Evolutionary conservation across 2,888 invertebrate species (phyloP).

Genomic region (Microplitis deprimator): DNA sequence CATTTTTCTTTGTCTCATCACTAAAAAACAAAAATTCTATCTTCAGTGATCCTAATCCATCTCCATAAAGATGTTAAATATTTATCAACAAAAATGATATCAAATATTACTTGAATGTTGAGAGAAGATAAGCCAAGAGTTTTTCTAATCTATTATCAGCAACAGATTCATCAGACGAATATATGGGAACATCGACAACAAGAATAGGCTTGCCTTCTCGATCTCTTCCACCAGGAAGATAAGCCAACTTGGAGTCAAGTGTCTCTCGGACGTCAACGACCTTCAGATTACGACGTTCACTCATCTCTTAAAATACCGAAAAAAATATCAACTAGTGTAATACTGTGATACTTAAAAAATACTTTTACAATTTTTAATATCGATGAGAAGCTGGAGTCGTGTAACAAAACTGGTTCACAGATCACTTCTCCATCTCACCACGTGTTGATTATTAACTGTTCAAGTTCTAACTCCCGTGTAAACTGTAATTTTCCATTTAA

Average conservation of each 20-base stretch:
- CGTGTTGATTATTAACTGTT: not conserved
- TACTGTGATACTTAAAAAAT: not conserved
- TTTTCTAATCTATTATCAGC: conserved; percentile 66
- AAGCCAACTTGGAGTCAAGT: conserved; percentile 76
- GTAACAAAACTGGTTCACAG: not conserved
- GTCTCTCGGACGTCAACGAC: conserved; percentile 75
- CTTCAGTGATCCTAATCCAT: not conserved
- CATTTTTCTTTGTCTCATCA: conserved; percentile 73
- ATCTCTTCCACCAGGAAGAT: conserved; percentile 79
- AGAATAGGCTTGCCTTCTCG: conserved; percentile 78
- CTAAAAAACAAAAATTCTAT: conserved; percentile 59
- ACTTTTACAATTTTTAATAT: not conserved
- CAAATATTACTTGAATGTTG: conserved; percentile 73
- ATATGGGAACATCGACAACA: conserved; percentile 76
- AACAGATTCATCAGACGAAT: conserved; percentile 72
- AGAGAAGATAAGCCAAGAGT: conserved; percentile 73
- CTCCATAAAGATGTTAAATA: no score
- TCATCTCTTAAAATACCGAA: conserved; percentile 48
- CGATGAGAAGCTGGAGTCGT: not conserved
- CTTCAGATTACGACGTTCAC: conserved; percentile 66
- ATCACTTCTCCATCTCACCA: not conserved
- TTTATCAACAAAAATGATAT: not conserved
- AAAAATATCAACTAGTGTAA: not conserved
- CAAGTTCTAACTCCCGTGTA: not conserved
- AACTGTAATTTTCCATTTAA: conserved; percentile 17